phyloP scores from a whole-genome alignment of 2,113 vertebrate genomes.

The Gambusia holbrooki region DNA sequence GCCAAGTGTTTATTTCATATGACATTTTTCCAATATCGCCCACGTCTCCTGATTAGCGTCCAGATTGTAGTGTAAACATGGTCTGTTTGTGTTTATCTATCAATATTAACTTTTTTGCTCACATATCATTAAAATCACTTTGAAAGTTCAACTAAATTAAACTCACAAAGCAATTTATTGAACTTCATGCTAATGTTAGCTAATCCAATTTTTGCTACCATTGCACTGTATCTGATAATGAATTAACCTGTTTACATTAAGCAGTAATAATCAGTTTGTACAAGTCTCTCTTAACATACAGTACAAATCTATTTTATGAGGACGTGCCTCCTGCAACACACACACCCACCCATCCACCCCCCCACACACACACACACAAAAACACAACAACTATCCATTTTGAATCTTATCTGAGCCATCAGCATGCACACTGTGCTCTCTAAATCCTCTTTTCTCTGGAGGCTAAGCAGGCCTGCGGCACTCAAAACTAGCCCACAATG shows the following conservation, averaged over 20 bases:
- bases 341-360: not conserved
- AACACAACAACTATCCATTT: not conserved
- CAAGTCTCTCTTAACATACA: not conserved
- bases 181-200: too few relatives aligned
- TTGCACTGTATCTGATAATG: not conserved
- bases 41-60: not conserved
- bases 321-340: not conserved
- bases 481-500: not conserved
- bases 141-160: too few relatives aligned
- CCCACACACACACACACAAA: too few relatives aligned
- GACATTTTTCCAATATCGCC: not conserved
- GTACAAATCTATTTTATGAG: not conserved
- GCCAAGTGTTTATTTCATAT: not conserved
- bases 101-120: not conserved
- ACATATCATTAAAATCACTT: not conserved
- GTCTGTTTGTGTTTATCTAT: not conserved
- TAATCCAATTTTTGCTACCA: not conserved
- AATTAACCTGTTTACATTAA: not conserved
- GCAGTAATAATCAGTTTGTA: not conserved
- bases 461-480: constrained; percentile 32
- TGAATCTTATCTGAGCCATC: not conserved
- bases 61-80: not conserved
- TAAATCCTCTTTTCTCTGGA: constrained; percentile 21
- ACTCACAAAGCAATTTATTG: too few relatives aligned
- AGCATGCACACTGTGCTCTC: not conserved